phyloP scores from a whole-genome alignment of 2,113 vertebrate genomes.

The Sapayoa aenigma region DNA sequence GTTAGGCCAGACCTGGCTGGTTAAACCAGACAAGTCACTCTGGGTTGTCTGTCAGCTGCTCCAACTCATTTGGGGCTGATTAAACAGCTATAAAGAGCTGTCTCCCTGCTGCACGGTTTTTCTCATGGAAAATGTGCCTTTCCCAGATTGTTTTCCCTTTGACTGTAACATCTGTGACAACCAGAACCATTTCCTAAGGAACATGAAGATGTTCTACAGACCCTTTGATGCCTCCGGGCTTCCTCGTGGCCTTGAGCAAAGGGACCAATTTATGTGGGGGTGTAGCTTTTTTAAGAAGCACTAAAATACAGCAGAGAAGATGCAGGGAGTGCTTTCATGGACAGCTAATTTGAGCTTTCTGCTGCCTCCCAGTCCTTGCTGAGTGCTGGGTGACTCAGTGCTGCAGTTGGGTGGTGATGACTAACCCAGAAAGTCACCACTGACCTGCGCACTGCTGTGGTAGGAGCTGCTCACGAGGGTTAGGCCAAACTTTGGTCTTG shows the following conservation, averaged over 20 bases:
- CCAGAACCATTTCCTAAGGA: not conserved
- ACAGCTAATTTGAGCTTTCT: not conserved
- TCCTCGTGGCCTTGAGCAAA: not conserved
- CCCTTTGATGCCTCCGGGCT: not conserved
- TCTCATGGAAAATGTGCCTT: not conserved
- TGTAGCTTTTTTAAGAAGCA: not conserved
- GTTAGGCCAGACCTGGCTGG: not conserved
- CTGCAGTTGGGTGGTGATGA: not conserved
- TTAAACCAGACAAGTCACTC: not conserved
- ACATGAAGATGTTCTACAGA: not conserved
- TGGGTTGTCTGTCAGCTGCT: not conserved
- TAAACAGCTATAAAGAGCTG: not conserved
- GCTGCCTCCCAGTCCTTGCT: not conserved
- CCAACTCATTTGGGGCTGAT: not conserved
- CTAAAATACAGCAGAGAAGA: not conserved
- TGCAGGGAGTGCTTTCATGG: not conserved
- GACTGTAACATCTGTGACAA: not conserved
- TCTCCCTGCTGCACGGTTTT: not conserved
- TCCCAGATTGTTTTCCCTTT: not conserved
- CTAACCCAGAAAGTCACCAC: not conserved
- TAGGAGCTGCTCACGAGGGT: not conserved
- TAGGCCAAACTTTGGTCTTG: not conserved
- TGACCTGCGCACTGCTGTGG: accelerated
- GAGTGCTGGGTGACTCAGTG: not conserved
- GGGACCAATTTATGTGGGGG: not conserved